A percentile compares a stretch with the other conserved stretches of the same genome.
Evolutionary conservation across 2,113 vertebrate genomes (phyloP).

Genomic region (Noturus placidus): DNA sequence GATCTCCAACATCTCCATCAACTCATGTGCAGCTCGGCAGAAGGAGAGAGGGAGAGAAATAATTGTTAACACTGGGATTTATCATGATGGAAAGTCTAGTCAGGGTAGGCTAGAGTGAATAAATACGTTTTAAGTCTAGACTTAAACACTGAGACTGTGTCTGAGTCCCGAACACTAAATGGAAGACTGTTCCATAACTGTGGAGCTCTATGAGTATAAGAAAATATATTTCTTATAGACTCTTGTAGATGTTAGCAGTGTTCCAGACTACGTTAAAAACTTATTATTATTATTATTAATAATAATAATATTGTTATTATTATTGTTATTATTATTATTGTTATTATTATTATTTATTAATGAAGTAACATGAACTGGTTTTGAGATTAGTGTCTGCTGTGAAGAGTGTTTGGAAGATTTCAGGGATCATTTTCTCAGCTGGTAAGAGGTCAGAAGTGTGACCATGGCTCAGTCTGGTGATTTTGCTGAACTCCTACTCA

Average conservation of each 20-base stretch:
- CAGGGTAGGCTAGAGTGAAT: too few species aligned
- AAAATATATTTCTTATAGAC: background rate
- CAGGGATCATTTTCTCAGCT: background rate
- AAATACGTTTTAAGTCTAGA: too few species aligned
- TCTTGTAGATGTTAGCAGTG: background rate
- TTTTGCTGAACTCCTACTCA: background rate
- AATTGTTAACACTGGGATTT: too few species aligned
- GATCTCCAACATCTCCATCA: too few species aligned
- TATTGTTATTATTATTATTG: background rate
- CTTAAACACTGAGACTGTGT: too few species aligned
- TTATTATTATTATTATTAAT: background rate
- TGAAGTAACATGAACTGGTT: background rate
- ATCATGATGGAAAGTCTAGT: too few species aligned
- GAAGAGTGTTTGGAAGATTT: background rate
- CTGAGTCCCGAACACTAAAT: too few species aligned
- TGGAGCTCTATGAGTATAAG: too few species aligned
- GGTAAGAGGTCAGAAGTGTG: background rate
- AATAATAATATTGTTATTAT: background rate
- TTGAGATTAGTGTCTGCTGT: background rate
- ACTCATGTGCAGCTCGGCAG: too few species aligned
- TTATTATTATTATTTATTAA: background rate
- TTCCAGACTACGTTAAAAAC: background rate
- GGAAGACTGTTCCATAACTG: too few species aligned
- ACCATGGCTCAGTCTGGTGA: background rate
- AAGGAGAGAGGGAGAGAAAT: too few species aligned